Base-by-base conservation (phyloP, 2,113 vertebrate species). In the Nycticebus coucang region DNA sequence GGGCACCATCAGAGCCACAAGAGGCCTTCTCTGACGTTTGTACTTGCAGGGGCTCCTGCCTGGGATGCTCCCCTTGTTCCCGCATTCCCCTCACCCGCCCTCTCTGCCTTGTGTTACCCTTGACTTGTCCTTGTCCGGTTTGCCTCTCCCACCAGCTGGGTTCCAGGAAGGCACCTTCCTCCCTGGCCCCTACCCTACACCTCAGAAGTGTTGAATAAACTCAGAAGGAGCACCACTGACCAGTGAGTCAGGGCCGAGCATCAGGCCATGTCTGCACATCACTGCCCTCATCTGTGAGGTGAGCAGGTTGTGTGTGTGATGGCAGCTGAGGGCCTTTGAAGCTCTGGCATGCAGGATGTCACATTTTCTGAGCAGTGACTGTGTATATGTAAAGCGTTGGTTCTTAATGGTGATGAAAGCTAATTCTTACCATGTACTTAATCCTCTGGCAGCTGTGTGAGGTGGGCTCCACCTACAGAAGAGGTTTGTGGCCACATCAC, bases 31-130 rank as follows among this genome's bases (percentile, higher is more conserved):
- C 53, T 3, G 22, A 35, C 75, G n/a, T 5, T 7, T 0, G 10
- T 22, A 1, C 41, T 68, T 15, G 24, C 0, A 1, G 7, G 1
- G 0, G 0, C 11, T 12, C 18, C n/a, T 45, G 1, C 59, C 64
- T 4, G 14, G 7, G 8, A 2, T 0, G 35, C 75, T 33, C 57
- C 8, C 30, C 0, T 55, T 64, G 4, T 28, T 64, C 0, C 26
- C n/a, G 14, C 19, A 9, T 33, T 50, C 24, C 19, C 26, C 2
- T 0, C 41, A 59, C 60, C 41, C 8, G 33, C 37, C 21, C 60
- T 26, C 45, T 35, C 0, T 5, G n/a, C 17, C 2, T 5, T 0
- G 9, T 4, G 22, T 50, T 13, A 19, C 5, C 35, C 35, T 79
- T 3, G 5, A 21, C 41, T 10, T 4, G 5, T 3, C 5, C 22